Conservation (phyloP, 1,140 invertebrate genomes). For the Caenorhabditis briggsae region DNA sequence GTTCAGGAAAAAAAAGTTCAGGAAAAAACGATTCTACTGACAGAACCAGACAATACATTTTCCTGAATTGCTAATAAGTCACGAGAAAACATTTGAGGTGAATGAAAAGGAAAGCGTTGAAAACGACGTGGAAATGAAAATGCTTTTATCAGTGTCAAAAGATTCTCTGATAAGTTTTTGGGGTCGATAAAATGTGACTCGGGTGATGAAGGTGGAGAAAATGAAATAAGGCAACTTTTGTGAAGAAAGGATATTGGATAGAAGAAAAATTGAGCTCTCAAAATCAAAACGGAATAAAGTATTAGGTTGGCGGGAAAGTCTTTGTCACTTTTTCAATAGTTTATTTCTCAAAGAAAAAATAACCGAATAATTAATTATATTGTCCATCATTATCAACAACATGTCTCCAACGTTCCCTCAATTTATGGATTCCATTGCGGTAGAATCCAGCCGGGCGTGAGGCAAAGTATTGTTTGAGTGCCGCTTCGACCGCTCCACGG, state of each 20-base stretch:
- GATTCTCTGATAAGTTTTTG: constrained; percentile 28
- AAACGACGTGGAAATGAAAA: constrained; percentile 25
- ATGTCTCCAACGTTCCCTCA: no score
- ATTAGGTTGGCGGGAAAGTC: constrained; percentile 7
- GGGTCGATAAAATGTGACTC: constrained; percentile 7
- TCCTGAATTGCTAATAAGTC: constrained; percentile 41
- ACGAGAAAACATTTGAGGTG: constrained; percentile 22
- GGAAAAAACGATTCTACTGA: not conserved
- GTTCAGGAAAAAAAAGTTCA: not conserved
- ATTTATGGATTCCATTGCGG: no score
- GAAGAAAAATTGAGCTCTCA: not conserved
- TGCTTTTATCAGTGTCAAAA: constrained; percentile 38
- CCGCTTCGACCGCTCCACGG: no score
- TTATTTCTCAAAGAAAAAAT: no score
- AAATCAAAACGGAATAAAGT: constrained; percentile 22
- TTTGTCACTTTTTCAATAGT: no score
- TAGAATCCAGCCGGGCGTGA: no score
- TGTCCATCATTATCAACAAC: no score
- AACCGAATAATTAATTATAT: no score
- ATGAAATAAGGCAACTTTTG: not conserved
- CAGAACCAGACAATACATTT: not conserved
- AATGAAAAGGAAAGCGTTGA: not conserved
- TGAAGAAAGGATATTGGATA: not conserved
- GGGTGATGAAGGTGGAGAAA: no score
- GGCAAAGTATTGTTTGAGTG: no score